Evolutionary conservation across 2,113 vertebrate genomes (phyloP), one percentile per base, ranked within the genome.

Genomic region (Chinchilla lanigera): DNA sequence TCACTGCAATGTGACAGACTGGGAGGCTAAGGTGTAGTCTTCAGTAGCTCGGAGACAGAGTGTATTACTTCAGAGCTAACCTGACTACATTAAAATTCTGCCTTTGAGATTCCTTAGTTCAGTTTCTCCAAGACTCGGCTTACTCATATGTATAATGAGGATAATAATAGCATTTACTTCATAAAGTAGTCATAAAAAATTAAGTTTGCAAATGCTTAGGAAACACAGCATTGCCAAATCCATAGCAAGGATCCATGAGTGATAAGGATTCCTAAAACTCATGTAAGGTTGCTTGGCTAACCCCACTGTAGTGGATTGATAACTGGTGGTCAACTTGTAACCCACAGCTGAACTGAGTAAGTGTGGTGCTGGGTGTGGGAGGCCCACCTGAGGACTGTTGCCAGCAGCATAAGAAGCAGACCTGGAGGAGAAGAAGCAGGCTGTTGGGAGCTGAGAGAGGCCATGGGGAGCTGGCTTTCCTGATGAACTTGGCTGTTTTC

Each of bases 71-170:
- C 24, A 58, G 52, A 85, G n/a, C 35, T 52, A 92, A 87, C 83
- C 47, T 93, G 11, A 75, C 35, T 84, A 13, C 6, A 90, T 87
- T 96, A 77, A 95, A 94, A 65, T 85, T 58, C 69, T 93, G 30
- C 44, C 81, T 97, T 85, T 93, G 90, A 56, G 65, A 86, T 92
- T 95, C 84, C 86, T n/a, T 82, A 71, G 52, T 67, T 78, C 80
- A 93, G 41, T 41, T 96, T 90, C 44, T 44, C 17, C 44, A 60
- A 86, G 38, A 93, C 3, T 86, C 92, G 60, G 38, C 90, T 93
- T 91, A 77, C 80, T 90, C 71, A 89, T 71, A 47, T 95, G 5
- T 26, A 87, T 71, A 94, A 92, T 54, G 61, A 92, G 26, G 47
- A 47, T 82, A 60, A 85, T 93, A 58, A 93, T 82, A 87, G 38